phyloP scores from a whole-genome alignment of 2,888 invertebrate genomes.

The Drosophila atripex region DNA sequence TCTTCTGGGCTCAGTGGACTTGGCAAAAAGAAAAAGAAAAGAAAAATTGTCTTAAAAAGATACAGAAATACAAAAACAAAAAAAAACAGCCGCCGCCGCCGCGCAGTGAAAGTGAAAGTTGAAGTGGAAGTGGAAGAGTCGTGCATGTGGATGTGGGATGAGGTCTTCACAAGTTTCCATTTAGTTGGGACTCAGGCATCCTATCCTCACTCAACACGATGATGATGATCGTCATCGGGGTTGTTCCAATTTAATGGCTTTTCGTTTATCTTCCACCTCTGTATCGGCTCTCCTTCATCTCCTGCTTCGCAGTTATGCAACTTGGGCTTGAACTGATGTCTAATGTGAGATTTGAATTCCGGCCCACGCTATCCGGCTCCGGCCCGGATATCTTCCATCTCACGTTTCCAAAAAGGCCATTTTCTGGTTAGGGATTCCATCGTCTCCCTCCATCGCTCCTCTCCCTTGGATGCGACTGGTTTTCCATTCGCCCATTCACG shows the following conservation, averaged over 20 bases:
- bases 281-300: background rate
- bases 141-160: background rate
- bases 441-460: slow-evolving; percentile 13
- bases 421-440: too few relatives aligned
- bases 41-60: slow-evolving; percentile 38
- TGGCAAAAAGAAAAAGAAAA: slow-evolving; percentile 69
- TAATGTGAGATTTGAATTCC: slow-evolving; percentile 5
- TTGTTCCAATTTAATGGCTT: slow-evolving; percentile 35
- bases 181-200: slow-evolving; percentile 27
- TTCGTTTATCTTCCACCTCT: slow-evolving; percentile 30
- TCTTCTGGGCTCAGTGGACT: slow-evolving; percentile 50
- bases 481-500: slow-evolving; percentile 56
- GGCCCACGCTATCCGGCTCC: too few relatives aligned
- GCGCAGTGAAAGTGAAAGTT: slow-evolving; percentile 79
- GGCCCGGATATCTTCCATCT: slow-evolving; percentile 16
- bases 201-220: slow-evolving; percentile 6
- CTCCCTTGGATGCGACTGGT: slow-evolving; percentile 34
- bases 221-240: slow-evolving; percentile 27
- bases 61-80: slow-evolving; percentile 36
- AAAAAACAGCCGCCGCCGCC: slow-evolving; percentile 32
- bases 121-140: slow-evolving; percentile 27
- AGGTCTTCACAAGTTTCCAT: slow-evolving; percentile 53
- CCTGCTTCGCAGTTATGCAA: slow-evolving; percentile 58
- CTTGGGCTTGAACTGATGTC: slow-evolving; percentile 13
- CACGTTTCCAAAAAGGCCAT: slow-evolving; percentile 38